phyloP scores from a whole-genome alignment of 1,140 invertebrate genomes.

The Drosophila watanabei region DNA sequence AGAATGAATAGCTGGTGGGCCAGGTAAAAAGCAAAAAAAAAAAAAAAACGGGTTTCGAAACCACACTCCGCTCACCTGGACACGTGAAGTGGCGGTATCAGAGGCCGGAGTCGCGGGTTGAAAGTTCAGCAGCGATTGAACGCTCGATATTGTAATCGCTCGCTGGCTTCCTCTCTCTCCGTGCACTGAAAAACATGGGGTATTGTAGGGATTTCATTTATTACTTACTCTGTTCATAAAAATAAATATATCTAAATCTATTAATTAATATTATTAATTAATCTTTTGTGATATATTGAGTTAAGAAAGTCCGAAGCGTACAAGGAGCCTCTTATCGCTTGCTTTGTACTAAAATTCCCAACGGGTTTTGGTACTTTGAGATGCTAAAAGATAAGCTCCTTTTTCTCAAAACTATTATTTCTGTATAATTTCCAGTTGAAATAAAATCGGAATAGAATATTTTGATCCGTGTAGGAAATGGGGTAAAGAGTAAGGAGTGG shows the following conservation, averaged over 20 bases:
- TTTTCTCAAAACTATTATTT: too few relatives aligned
- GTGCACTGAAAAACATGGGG: background rate
- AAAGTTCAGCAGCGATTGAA: slow-evolving; percentile 78
- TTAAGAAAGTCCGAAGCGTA: background rate
- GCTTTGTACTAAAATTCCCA: too few relatives aligned
- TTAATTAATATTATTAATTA: too few relatives aligned
- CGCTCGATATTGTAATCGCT: slow-evolving; percentile 78
- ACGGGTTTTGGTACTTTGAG: too few relatives aligned
- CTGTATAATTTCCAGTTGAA: background rate
- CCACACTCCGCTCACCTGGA: slow-evolving; percentile 14
- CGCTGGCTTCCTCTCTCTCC: slow-evolving; percentile 31
- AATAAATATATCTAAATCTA: too few relatives aligned
- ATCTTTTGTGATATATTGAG: background rate
- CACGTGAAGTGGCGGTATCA: slow-evolving; percentile 27
- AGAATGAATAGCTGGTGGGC: slow-evolving; percentile 61
- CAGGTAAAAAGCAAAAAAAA: slow-evolving; percentile 42
- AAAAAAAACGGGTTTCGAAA: slow-evolving; percentile 45
- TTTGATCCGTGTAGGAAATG: slow-evolving; percentile 13
- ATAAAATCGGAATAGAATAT: background rate
- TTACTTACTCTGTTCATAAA: background rate
- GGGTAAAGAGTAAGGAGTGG: slow-evolving; percentile 14
- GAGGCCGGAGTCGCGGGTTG: slow-evolving; percentile 50
- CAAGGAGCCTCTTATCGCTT: background rate
- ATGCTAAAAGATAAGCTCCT: too few relatives aligned
- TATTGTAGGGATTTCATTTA: background rate